Base-by-base conservation (phyloP, 2,797 vertebrate species). In the Coranthus polyacanthus region DNA sequence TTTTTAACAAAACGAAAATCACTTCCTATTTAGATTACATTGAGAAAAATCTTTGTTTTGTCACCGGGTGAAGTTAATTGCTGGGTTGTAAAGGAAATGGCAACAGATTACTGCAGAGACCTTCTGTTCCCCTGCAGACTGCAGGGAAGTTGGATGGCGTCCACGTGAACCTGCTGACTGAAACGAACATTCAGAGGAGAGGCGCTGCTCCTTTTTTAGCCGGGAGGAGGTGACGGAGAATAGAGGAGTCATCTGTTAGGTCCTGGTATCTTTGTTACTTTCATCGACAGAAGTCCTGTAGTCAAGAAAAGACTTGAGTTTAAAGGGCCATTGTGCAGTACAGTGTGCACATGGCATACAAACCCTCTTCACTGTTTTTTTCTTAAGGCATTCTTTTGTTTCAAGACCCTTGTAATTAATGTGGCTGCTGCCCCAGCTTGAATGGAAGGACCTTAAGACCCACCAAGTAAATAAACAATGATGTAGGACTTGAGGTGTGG, bases 161-260 rank as follows among this genome's bases (percentile, higher is more conserved):
- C 90, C 88, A 89, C 5, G 50, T 73, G 68, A 88, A 89, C 87
- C 88, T 89, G 88, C 86, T 83, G 84, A 87, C 81, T 86, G 82
- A 75, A 88, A 85, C 65, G 15, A 81, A 61, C 72, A 59, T 49
- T 61, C 62, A 79, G 63, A 73, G 66, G 67, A 78, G 78, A 82
- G 53, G 68, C 68, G 15, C 51, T 20, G 16, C 79, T 86, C 59
- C 69, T 77, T 51, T 71, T 70, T 65, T 57, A 65, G 57, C 45
- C 16, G 1, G 12, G 65, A 60, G 69, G 55, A 47, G 67, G 72
- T 66, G 56, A 59, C 43, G 51, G 68, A 72, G 61, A 66, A 67
- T 42, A 42, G 36, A 44, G 42, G 21, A 76, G 57, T 66, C 54
- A 56, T 80, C 49, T 72, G 75, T 77, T 78, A 52, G 64, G 71